Percentiles rank a stretch among this genome's conserved stretches.
Conservation (phyloP, 2,797 vertebrate species). For the Darevskia mixta region DNA sequence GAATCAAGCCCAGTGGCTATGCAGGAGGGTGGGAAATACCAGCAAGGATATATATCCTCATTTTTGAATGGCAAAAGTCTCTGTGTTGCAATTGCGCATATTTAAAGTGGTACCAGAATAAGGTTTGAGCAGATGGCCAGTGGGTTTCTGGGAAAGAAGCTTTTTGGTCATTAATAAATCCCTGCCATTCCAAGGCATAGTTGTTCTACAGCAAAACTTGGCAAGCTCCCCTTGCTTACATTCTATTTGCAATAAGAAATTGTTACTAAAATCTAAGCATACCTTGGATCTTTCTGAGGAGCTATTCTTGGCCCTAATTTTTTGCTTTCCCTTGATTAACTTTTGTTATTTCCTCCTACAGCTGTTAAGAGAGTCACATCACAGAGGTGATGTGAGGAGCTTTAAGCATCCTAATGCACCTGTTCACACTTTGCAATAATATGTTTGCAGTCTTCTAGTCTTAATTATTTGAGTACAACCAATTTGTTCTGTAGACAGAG, state of each 20-base stretch:
- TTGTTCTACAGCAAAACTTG: not conserved
- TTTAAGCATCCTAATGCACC: not conserved
- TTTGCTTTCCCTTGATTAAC: not conserved
- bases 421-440: not conserved
- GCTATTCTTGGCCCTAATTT: not conserved
- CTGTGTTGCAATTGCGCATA: not conserved
- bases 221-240: not conserved
- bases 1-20: not conserved
- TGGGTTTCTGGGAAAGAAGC: not conserved
- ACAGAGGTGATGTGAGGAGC: not conserved
- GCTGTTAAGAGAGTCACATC: not conserved
- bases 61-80: not conserved
- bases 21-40: not conserved
- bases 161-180: not conserved
- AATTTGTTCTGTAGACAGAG: not conserved
- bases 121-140: not conserved
- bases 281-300: not conserved
- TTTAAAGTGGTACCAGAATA: not conserved
- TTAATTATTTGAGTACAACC: not conserved
- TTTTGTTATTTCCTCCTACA: constrained; percentile 19
- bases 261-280: not conserved
- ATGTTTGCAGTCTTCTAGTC: not conserved
- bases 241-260: not conserved
- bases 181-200: not conserved
- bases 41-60: not conserved